Base-by-base conservation (phyloP, 1,140 invertebrate genomes). In the Vanessa atalanta region DNA sequence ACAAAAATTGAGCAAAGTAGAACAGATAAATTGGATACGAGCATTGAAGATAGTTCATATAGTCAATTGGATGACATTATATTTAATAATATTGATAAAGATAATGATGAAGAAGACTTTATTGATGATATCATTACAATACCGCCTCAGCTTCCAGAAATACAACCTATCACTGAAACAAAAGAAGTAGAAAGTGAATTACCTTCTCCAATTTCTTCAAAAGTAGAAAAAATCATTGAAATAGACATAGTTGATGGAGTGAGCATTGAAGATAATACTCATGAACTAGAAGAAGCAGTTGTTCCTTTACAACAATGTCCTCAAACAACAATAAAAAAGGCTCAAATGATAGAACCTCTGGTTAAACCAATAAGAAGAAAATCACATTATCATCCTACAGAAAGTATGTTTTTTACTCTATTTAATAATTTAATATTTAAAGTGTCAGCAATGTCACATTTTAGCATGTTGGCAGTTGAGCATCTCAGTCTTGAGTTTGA, bases 21-120 rank as follows among this genome's bases (percentile, higher is more conserved):
- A 70, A 78, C 61, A 47, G 37, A 43, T 43, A 76, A 79, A 68
- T 55, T 31, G 70, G 81, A 84, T 37, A 73, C 48, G 26, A 69
- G 71, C 20, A 75, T 72, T 60, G 81, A 83, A 72, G 81, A 90
- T 23, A 85, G 78, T 48, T 92, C 90, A 16, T 92, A 92, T 47
- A 90, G 88, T 78, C 90, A 92, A 74, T 75, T 86, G 57, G 88
- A 90, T 70, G 85, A 86, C 80, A 77, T 84, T 48, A 57, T 72
- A 57, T 75, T 75, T 75, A 66, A 75, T 78, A 65, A 81, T 43
- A 67, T 77, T 37, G 72, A 83, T 15, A 50, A 73, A 72, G 63
- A 80, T 8, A 76, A 87, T 13, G 72, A 83, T 72, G 80, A 83
- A 37, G 82, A 87, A 65, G 80, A 83, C 50, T 81, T 77, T 76